phyloP scores from a whole-genome alignment of 2,888 invertebrate genomes.

The Lochmaea crataegi region DNA sequence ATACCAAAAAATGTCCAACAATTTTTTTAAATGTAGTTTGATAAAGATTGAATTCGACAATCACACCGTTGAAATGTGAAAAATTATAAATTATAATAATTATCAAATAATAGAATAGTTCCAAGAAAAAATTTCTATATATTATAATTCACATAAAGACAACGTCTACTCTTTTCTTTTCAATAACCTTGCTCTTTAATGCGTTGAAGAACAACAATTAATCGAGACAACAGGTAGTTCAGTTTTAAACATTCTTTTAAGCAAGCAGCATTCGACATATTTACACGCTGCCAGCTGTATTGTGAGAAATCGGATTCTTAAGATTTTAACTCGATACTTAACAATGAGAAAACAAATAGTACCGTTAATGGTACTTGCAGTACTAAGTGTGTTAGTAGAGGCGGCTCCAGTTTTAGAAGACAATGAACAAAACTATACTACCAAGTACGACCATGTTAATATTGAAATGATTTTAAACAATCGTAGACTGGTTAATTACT shows the following conservation, averaged over 20 bases:
- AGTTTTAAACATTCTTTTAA: constrained; percentile 12
- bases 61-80: no score
- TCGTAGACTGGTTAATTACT: constrained; percentile 76
- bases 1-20: no score
- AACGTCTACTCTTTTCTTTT: constrained; percentile 13
- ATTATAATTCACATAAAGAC: background rate
- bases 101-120: background rate
- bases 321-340: background rate
- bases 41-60: no score
- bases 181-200: constrained; percentile 28
- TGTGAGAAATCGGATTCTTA: background rate
- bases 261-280: background rate
- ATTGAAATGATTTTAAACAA: constrained; percentile 76
- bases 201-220: constrained; percentile 5
- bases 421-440: constrained; percentile 60
- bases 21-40: no score
- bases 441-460: constrained; percentile 77
- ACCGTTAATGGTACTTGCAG: constrained; percentile 8
- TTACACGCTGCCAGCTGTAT: background rate
- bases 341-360: constrained; percentile 8
- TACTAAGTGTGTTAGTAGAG: constrained; percentile 9
- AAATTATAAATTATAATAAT: no score
- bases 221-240: constrained; percentile 2
- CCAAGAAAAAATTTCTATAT: background rate
- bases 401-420: constrained; percentile 3